Percentiles rank a stretch among this genome's conserved stretches.
Evolutionary conservation across 2,113 vertebrate species (phyloP).

Genomic region (Vulpes ferrilata): DNA sequence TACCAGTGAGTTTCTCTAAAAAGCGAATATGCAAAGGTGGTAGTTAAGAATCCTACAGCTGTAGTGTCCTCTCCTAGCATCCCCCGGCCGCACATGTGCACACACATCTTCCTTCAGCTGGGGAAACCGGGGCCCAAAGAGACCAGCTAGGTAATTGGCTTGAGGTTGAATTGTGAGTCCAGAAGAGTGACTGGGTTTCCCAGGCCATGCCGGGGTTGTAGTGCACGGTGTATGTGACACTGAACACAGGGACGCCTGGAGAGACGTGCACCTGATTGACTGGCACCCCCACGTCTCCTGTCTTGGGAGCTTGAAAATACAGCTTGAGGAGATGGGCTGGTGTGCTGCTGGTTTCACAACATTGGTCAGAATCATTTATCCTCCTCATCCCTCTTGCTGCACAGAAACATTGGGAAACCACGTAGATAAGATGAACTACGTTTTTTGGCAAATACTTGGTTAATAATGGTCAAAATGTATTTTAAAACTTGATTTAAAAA

Average conservation of each 20-base stretch:
- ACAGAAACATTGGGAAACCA: neutral
- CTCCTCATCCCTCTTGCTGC: neutral
- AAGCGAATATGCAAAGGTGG: neutral
- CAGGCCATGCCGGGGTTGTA: accelerated
- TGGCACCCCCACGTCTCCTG: accelerated
- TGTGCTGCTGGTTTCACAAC: neutral
- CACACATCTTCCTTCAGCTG: neutral
- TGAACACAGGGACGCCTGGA: too few species aligned
- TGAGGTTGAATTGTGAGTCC: neutral
- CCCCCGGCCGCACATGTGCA: neutral
- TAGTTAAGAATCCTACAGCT: neutral
- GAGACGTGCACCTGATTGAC: neutral
- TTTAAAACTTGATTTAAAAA: slow-evolving; percentile 3
- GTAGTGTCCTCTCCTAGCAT: neutral
- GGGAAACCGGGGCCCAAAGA: neutral
- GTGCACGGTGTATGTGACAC: too few species aligned
- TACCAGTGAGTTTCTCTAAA: neutral
- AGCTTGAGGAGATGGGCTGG: neutral
- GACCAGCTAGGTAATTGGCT: neutral
- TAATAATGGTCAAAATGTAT: neutral
- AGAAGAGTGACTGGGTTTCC: neutral
- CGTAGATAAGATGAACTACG: neutral
- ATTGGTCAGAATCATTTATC: neutral
- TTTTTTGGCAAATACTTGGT: neutral
- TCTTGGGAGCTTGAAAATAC: neutral